Conservation (phyloP, 2,113 vertebrate genomes). For the Pseudorhombus dupliciocellatus region DNA sequence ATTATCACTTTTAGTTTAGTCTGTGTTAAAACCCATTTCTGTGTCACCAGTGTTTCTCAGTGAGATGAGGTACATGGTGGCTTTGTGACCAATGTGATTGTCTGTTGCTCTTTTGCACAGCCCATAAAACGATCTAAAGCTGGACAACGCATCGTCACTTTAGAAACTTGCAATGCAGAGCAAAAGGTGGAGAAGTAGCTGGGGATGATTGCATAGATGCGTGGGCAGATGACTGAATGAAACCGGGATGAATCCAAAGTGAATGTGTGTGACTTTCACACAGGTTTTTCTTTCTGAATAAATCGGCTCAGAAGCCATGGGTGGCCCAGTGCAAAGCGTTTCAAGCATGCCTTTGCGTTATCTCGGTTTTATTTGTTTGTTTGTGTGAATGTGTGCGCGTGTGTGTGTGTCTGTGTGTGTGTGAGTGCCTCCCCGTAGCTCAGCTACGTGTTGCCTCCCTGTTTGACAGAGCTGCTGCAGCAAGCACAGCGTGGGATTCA, state of each 20-base stretch:
- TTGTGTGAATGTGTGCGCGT: conserved; percentile 24
- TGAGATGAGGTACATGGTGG: background rate
- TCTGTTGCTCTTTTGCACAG: conserved; percentile 30
- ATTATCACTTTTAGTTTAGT: background rate
- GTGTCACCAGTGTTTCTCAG: background rate
- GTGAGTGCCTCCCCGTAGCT: conserved; percentile 32
- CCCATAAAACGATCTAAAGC: no score
- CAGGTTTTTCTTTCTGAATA: conserved; percentile 18
- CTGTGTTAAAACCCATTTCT: conserved; percentile 8
- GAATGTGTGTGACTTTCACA: conserved; percentile 21
- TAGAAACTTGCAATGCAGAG: conserved; percentile 42
- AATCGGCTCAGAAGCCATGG: conserved; percentile 15
- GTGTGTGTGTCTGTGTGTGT: conserved; percentile 15
- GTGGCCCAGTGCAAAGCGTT: conserved; percentile 14
- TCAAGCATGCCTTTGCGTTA: conserved; percentile 14
- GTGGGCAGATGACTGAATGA: conserved; percentile 27
- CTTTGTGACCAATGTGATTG: background rate
- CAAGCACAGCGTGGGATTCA: conserved; percentile 41
- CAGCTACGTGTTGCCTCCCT: conserved; percentile 29
- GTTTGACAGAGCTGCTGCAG: conserved; percentile 35
- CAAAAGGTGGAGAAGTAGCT: conserved; percentile 30
- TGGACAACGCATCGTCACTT: conserved; percentile 51
- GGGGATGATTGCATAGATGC: conserved; percentile 30
- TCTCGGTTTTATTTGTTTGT: conserved; percentile 34
- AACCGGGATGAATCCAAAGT: conserved; percentile 6